These are phyloP conservation scores for Abscondita cerata DNA, from an alignment of 2,888 invertebrate species.

Conservation along the genomic window DNA sequence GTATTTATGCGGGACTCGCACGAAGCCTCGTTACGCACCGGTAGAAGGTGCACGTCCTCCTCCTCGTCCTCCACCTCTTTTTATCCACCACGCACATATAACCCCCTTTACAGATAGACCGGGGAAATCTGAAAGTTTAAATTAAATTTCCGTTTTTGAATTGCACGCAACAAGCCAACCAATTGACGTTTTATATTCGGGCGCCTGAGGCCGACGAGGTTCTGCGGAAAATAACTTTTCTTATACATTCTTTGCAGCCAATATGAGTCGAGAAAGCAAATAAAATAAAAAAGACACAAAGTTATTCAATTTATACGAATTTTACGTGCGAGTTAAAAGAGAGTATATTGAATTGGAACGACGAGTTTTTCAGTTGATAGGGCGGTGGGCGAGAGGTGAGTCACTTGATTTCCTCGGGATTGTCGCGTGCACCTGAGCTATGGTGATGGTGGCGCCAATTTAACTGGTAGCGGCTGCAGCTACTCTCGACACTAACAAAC, in stretches of 20 bases:
- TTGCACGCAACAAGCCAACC: constrained; percentile 59
- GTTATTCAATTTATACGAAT: constrained; percentile 58
- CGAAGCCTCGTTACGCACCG: constrained; percentile 49
- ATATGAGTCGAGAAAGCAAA: constrained; percentile 53
- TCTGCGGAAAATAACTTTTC: constrained; percentile 55
- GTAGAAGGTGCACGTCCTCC: constrained; percentile 21
- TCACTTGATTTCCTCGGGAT: constrained; percentile 45
- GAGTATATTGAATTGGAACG: constrained; percentile 51
- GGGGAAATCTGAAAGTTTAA: constrained; percentile 57
- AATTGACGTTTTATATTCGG: constrained; percentile 57
- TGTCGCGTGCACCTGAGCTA: constrained; percentile 49
- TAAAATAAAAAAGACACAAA: constrained; percentile 56
- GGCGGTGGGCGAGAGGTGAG: constrained; percentile 31
- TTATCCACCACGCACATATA: constrained; percentile 11
- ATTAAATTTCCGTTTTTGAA: constrained; percentile 60
- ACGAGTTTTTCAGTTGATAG: constrained; percentile 36
- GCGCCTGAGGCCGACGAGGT: constrained; percentile 46
- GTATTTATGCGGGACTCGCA: constrained; percentile 53
- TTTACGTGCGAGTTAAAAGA: constrained; percentile 52
- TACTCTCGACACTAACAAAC: constrained; percentile 45
- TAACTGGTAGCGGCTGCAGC: constrained; percentile 43
- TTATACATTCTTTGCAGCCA: constrained; percentile 50
- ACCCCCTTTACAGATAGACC: constrained; percentile 23
- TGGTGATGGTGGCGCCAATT: constrained; percentile 50
- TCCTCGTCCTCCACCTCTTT: no score